phyloP scores from a whole-genome alignment of 2,797 vertebrate genomes.

The Tinamus major region DNA sequence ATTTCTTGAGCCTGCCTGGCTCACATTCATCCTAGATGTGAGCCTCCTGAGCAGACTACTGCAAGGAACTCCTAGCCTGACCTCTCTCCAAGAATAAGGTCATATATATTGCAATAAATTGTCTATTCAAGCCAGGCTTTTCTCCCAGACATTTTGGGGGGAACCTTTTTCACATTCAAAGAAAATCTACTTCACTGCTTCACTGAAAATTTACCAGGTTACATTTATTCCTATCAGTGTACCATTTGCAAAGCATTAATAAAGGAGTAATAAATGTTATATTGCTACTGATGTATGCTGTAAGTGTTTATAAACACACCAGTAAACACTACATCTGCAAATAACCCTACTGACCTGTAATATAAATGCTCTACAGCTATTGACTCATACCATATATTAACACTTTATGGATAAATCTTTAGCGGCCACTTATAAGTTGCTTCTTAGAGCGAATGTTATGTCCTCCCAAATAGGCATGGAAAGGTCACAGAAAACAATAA shows the following conservation, averaged over 20 bases:
- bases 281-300: slow-evolving; percentile 20
- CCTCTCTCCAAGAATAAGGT: background rate
- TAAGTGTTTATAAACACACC: background rate
- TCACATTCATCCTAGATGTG: background rate
- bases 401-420: slow-evolving; percentile 21
- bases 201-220: slow-evolving; percentile 17
- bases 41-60: background rate
- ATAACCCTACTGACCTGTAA: slow-evolving; percentile 29
- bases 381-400: background rate
- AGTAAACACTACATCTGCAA: slow-evolving; percentile 12
- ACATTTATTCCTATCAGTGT: background rate
- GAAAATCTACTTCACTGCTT: slow-evolving; percentile 2
- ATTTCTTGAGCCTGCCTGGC: background rate
- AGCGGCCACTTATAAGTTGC: slow-evolving; percentile 2
- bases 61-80: background rate
- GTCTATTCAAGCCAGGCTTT: background rate
- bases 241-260: slow-evolving; percentile 12
- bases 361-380: slow-evolving; percentile 1
- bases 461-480: background rate
- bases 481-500: background rate
- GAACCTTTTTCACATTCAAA: slow-evolving; percentile 5
- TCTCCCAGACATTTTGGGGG: slow-evolving; percentile 9
- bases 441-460: background rate
- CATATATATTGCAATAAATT: background rate
- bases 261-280: slow-evolving; percentile 24